These are phyloP conservation scores for Amphiprion percula DNA, from an alignment of 2,113 vertebrate species.

Conservation along the genomic window DNA sequence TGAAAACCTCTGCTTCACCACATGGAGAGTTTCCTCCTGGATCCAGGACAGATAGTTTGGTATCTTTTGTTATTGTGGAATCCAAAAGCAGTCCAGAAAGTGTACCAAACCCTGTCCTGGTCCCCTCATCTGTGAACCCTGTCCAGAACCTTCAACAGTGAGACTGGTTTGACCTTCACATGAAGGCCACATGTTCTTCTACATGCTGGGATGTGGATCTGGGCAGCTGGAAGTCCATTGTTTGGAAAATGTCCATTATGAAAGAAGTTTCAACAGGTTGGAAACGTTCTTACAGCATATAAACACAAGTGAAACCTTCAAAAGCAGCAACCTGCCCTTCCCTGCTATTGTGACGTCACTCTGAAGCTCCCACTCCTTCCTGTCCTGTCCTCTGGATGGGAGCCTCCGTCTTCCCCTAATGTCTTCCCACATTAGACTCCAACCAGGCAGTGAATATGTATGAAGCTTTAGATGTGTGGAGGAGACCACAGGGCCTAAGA, in stretches of 20 bases:
- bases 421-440: slow-evolving; percentile 24
- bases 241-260: no score
- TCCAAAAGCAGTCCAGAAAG: not conserved
- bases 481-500: slow-evolving; percentile 1
- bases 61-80: not conserved
- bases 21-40: no score
- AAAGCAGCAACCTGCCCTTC: no score
- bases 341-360: not conserved
- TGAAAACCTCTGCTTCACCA: no score
- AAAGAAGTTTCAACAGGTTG: not conserved
- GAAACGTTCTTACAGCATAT: not conserved
- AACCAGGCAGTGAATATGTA: slow-evolving; percentile 47
- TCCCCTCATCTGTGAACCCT: not conserved
- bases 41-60: not conserved
- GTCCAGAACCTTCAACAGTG: not conserved
- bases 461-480: slow-evolving; percentile 29
- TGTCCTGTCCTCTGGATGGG: not conserved
- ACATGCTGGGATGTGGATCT: not conserved
- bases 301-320: not conserved
- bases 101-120: no score
- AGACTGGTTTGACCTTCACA: not conserved
- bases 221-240: not conserved
- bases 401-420: slow-evolving; percentile 4
- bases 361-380: not conserved
- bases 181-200: not conserved